A percentile compares a stretch with the other conserved stretches of the same genome.
Evolutionary conservation across 2,797 vertebrate genomes (phyloP).

Genomic region (Manis crassicaudata): DNA sequence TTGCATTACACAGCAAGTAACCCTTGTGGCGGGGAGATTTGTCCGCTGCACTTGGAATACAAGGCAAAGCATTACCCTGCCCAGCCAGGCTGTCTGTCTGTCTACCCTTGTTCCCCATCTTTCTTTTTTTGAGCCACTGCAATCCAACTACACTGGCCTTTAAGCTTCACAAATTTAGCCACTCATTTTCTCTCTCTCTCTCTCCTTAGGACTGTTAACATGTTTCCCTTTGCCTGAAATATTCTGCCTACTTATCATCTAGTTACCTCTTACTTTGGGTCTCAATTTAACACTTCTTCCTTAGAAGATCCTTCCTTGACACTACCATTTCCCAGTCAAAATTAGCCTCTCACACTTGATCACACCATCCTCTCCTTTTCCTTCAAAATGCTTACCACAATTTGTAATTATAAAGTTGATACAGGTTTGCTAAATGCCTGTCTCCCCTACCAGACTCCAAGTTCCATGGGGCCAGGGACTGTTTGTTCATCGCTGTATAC

Average conservation of each 20-base stretch:
- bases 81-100: neutral
- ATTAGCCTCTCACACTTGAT: neutral
- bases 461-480: neutral
- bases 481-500: neutral
- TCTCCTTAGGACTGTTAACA: neutral
- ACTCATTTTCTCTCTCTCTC: neutral
- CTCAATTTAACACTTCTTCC: neutral
- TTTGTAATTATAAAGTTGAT: neutral
- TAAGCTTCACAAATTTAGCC: neutral
- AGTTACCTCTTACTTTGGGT: neutral
- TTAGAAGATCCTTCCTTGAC: neutral
- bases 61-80: neutral
- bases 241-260: neutral
- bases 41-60: neutral
- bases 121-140: neutral
- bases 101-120: neutral
- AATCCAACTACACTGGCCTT: neutral
- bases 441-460: neutral
- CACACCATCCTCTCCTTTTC: neutral
- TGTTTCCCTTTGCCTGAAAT: constrained; percentile 9
- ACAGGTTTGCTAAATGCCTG: neutral
- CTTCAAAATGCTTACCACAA: neutral
- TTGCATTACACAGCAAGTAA: neutral
- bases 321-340: neutral
- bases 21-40: neutral